Conservation (phyloP, 2,888 invertebrate genomes). For the Anthrax anthrax region DNA sequence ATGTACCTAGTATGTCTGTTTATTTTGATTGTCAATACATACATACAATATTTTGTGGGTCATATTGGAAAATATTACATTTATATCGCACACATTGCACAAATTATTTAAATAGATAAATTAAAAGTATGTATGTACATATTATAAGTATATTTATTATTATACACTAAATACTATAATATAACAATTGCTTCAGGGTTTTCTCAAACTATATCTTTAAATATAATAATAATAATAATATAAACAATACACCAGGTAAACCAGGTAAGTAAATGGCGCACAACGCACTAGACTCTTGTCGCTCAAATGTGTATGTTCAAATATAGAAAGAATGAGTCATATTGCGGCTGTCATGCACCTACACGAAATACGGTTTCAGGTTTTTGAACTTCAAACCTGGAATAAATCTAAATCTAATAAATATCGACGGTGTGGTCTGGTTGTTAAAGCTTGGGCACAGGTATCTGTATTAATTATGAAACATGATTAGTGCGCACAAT, state of each 20-base stretch:
- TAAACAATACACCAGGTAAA: no score
- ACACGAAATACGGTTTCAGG: conserved; percentile 12
- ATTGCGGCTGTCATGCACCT: conserved; percentile 11
- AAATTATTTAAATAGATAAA: no score
- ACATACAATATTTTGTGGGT: no score
- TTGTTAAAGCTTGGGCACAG: conserved; percentile 7
- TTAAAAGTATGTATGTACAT: no score
- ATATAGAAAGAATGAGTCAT: conserved; percentile 5
- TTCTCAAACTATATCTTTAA: background rate
- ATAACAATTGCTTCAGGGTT: background rate
- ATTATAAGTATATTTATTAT: no score
- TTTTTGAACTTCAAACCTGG: conserved; percentile 13
- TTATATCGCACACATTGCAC: no score
- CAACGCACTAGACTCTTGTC: conserved; percentile 4
- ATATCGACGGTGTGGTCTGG: conserved; percentile 10
- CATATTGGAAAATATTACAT: no score
- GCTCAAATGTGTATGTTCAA: no score
- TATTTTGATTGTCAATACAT: no score
- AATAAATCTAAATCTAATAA: conserved; percentile 6
- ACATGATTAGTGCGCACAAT: conserved; percentile 12
- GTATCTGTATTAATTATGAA: conserved; percentile 13
- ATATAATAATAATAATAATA: no score
- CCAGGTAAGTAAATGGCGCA: background rate
- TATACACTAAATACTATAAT: no score
- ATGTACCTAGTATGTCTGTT: no score